Evolutionary conservation across 2,888 invertebrate species (phyloP), one percentile per base, ranked within the genome.

Genomic region (Ecliptopera silaceata): DNA sequence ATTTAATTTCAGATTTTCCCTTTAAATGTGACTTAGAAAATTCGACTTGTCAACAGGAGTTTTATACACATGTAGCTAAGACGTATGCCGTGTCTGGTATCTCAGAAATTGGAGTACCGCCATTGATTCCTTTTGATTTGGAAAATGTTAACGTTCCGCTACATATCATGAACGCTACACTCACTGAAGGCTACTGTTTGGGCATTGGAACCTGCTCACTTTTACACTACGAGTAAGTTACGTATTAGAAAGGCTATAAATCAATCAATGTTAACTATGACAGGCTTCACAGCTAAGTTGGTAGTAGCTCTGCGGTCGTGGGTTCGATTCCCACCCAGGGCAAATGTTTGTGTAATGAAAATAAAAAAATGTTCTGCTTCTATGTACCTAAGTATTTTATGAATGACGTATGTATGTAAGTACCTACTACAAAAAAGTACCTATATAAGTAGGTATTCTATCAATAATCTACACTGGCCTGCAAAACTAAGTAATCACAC

Each of bases 121-220:
- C 54, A 1, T 43, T 65, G 18, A 61, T 56, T 4, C 65, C 65
- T 3, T 58, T 49, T 12, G 13, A 48, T 11, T 10, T 63, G 11
- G 6, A 10, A 18, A 31, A 56, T 18, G 22, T 56, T 1, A 20
- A 4, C 1, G 22, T 63, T 15, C 20, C 49, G 15, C 32, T 65
- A 39, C 57, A 58, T 0, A 32, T 56, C 1, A 2, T 49, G 6
- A 12, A 49, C 6, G 11, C 56, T 1, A 59, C 34, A 2, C 38
- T 64, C n/a, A 8, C 58, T 1, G 41, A 53, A 3, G 65, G 65
- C 1, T 42, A 61, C 11, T 54, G 50, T 11, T 11, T 34, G 8
- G 65, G 63, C n/a, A 59, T 65, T 2, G 22, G 31, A 4, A 61
- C 44, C n/a, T 65, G 65, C 29, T 44, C 34, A n/a, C 44, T 59